Conservation (phyloP, 2,797 vertebrate species). For the Arremon brunneinucha region DNA sequence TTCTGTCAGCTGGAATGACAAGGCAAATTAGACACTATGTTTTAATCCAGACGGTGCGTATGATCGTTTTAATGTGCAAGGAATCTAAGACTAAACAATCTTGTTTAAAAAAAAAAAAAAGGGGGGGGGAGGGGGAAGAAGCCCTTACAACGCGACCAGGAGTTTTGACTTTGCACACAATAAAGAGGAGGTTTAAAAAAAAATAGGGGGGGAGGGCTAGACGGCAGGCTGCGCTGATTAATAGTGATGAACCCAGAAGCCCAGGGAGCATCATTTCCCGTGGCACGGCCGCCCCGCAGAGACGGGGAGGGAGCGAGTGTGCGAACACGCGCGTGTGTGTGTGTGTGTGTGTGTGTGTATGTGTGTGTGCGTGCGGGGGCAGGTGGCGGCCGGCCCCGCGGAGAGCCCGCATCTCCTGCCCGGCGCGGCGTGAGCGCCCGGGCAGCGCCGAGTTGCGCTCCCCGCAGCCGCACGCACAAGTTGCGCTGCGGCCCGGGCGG, state of each 20-base stretch:
- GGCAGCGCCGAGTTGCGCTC: background rate
- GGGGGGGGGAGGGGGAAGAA: too few species aligned
- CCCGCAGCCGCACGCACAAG: background rate
- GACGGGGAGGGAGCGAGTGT: background rate
- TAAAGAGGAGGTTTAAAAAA: background rate
- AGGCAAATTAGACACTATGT: background rate
- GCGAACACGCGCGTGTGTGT: background rate
- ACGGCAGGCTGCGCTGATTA: background rate
- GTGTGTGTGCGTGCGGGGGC: too few species aligned
- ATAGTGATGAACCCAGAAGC: background rate
- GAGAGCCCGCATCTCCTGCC: background rate
- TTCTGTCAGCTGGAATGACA: background rate
- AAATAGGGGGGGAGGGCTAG: background rate
- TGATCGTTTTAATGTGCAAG: background rate
- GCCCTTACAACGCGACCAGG: background rate
- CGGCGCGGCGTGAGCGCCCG: background rate
- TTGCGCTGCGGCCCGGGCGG: background rate
- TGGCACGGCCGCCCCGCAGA: background rate
- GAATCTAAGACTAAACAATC: background rate
- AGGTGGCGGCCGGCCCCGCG: background rate
- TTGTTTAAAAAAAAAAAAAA: accelerated
- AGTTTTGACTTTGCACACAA: background rate
- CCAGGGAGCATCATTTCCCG: background rate
- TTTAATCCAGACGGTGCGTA: background rate
- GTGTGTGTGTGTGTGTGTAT: background rate